A percentile compares a stretch with the other conserved stretches of the same genome.
Conservation (phyloP, 2,888 invertebrate species). For the Agrilus biguttatus region DNA sequence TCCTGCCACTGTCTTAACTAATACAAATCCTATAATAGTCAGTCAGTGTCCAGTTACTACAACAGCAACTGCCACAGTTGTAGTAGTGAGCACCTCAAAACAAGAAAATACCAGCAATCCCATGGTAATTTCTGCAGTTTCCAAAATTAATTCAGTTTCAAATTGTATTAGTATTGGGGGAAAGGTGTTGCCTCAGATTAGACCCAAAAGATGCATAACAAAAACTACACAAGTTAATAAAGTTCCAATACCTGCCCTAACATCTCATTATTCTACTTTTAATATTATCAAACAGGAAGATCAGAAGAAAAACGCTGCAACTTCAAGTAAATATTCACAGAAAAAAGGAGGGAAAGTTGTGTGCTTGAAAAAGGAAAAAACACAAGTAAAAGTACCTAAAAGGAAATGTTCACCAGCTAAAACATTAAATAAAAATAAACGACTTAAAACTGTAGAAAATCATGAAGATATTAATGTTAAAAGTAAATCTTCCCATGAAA, state of each 20-base stretch:
- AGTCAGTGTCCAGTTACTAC: conserved; percentile 11
- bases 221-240: conserved; percentile 29
- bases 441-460: not conserved
- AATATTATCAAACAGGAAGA: not conserved
- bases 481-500: not conserved
- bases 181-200: conserved; percentile 4
- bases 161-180: not conserved
- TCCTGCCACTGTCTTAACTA: conserved; percentile 13
- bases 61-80: conserved; percentile 10
- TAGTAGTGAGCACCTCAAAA: conserved; percentile 8
- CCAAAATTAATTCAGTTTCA: conserved; percentile 2
- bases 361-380: not conserved
- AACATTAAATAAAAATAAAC: not conserved
- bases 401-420: not conserved
- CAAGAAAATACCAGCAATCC: conserved; percentile 7
- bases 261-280: conserved; percentile 17
- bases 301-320: not conserved
- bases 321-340: not conserved
- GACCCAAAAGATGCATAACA: conserved; percentile 19
- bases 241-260: conserved; percentile 29
- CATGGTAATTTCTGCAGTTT: conserved; percentile 4
- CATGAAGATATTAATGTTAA: not conserved
- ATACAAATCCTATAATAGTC: conserved; percentile 13
- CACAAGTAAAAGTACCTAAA: not conserved
- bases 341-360: not conserved